Percentiles rank a stretch among this genome's conserved stretches.
These are phyloP conservation scores for Dione vanillae DNA, from an alignment of 2,888 invertebrate genomes.

Conservation along the genomic window DNA sequence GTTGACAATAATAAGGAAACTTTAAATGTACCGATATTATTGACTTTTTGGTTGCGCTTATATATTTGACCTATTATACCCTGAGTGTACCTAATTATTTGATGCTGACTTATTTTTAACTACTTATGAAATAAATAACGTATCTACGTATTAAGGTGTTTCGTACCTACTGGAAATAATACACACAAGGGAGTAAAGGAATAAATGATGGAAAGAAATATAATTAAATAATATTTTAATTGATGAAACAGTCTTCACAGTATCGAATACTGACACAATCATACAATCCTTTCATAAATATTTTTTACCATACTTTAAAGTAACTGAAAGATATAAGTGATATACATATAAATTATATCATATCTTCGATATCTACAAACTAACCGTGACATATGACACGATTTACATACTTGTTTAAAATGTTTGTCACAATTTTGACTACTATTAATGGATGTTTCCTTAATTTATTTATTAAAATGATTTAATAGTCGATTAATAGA, in stretches of 20 bases:
- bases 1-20: too few species aligned
- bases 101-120: too few species aligned
- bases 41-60: too few species aligned
- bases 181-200: too few species aligned
- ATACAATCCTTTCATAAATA: background rate
- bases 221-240: slow-evolving; percentile 33
- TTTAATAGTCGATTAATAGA: too few species aligned
- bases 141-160: too few species aligned
- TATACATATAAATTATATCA: background rate
- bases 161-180: background rate
- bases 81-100: too few species aligned
- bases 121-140: too few species aligned
- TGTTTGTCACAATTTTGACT: background rate
- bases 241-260: slow-evolving; percentile 43
- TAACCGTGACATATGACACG: background rate
- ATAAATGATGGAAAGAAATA: background rate
- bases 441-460: background rate
- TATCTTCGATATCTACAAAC: background rate
- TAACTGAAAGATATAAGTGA: background rate
- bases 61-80: too few species aligned
- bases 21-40: too few species aligned
- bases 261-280: slow-evolving; percentile 35
- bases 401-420: too few species aligned
- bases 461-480: background rate
- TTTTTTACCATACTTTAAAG: background rate